Evolutionary conservation across 2,888 invertebrate species (phyloP).

Genomic region (Eilema griseolum): DNA sequence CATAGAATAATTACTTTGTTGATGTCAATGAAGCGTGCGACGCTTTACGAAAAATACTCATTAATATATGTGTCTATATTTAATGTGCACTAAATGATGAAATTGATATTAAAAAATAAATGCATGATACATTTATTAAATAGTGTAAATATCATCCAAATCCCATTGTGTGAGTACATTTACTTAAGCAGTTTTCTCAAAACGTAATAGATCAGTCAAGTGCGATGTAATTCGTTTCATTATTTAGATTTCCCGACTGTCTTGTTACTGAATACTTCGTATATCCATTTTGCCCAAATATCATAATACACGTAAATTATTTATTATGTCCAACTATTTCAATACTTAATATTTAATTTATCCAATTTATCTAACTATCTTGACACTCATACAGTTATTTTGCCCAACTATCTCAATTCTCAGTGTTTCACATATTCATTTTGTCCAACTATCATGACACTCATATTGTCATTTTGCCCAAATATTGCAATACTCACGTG

Average conservation of each 20-base stretch:
- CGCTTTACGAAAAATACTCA: neutral
- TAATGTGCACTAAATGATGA: no score
- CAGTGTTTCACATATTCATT: neutral
- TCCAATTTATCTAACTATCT: neutral
- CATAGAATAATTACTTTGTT: neutral
- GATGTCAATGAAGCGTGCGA: neutral
- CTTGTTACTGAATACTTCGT: neutral
- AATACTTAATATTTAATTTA: neutral
- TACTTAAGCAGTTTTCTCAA: neutral
- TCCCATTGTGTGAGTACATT: neutral
- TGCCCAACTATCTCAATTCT: neutral
- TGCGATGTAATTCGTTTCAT: neutral
- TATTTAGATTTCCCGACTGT: neutral
- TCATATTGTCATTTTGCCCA: neutral
- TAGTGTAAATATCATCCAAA: no score
- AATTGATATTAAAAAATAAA: no score
- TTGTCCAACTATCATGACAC: neutral
- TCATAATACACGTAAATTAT: neutral
- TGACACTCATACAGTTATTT: neutral
- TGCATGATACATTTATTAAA: no score
- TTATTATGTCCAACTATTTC: neutral
- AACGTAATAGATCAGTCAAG: neutral
- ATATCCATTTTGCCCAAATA: neutral
- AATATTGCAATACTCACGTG: conserved; percentile 69
- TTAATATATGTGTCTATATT: neutral